Percentiles rank a stretch among this genome's conserved stretches.
phyloP scores from a whole-genome alignment of 2,888 invertebrate genomes.

The Tipula vernalis region DNA sequence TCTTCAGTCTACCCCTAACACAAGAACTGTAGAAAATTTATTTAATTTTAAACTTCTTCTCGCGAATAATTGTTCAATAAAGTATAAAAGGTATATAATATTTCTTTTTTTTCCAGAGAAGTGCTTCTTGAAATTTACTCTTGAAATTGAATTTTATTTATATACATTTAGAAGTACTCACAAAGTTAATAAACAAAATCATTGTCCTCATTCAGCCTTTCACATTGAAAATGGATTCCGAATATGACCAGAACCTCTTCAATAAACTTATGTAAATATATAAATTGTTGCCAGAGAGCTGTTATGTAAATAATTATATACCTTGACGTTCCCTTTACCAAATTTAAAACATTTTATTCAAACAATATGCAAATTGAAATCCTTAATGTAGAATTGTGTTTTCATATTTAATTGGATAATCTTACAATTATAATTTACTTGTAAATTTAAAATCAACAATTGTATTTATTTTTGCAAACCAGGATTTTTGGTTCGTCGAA shows the following conservation, averaged over 20 bases:
- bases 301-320: not conserved
- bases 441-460: not conserved
- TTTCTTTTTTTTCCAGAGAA: not conserved
- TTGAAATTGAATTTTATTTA: not conserved
- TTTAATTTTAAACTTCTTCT: not conserved
- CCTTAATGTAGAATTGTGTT: not conserved
- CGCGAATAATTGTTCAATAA: not conserved
- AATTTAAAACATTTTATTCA: not conserved
- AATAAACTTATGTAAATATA: not conserved
- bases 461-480: not conserved
- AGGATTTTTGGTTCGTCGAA: not conserved
- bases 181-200: not conserved
- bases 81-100: not conserved
- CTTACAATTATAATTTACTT: not conserved
- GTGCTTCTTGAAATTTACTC: not conserved
- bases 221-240: not conserved
- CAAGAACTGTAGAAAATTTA: not conserved
- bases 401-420: not conserved
- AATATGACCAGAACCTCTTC: not conserved
- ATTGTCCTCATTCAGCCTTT: not conserved
- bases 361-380: not conserved
- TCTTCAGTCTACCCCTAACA: not conserved
- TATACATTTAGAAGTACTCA: not conserved
- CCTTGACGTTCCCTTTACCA: not conserved
- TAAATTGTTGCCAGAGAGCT: not conserved